Evolutionary conservation across 2,113 vertebrate species (phyloP), one percentile per base, ranked within the genome.

Genomic region (Otolemur garnettii): DNA sequence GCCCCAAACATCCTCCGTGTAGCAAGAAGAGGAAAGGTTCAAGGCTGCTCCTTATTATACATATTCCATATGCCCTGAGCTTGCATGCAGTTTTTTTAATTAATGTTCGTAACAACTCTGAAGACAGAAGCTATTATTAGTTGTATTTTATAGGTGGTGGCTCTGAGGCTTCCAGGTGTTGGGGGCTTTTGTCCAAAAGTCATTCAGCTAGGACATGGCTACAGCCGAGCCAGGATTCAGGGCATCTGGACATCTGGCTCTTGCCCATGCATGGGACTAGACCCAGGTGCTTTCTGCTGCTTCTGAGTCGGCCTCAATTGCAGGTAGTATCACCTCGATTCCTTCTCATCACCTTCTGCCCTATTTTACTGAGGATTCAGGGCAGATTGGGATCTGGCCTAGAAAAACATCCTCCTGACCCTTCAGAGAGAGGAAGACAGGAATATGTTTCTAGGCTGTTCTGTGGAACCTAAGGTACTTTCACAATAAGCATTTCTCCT

Each of bases 341-440:
- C 75, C 38, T 95, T 84, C 71, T 93, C 79, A n/a, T 97, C 75
- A 35, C 94, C 89, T 93, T 81, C 71, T 90, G 91, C 71, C 89
- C 89, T 96, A 77, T 95, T 97, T 97, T 96, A 81, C 84, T 33
- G 26, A 88, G 45, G 78, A 97, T 96, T 91, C 74, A 96, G 93
- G 83, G 74, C 85, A 96, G 85, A 86, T 89, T 90, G 19, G 11
- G 83, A 86, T 94, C 86, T 97, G 93, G 59, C 95, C 95, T 97
- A 97, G 93, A 97, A 97, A 97, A 97, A 62, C 86, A 93, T 59
- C 82, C 86, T 85, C 35, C 91, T 72, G 74, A 86, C 94, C 77
- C 74, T 26, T 87, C 35, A 38, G 24, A 87, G 35, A 28, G 33
- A 42, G 9, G 72, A 18, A 28, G 22, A 75, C 22, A 55, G 55